Base-by-base conservation (phyloP, 2,888 invertebrate genomes). In the Ferdinandea cuprea region DNA sequence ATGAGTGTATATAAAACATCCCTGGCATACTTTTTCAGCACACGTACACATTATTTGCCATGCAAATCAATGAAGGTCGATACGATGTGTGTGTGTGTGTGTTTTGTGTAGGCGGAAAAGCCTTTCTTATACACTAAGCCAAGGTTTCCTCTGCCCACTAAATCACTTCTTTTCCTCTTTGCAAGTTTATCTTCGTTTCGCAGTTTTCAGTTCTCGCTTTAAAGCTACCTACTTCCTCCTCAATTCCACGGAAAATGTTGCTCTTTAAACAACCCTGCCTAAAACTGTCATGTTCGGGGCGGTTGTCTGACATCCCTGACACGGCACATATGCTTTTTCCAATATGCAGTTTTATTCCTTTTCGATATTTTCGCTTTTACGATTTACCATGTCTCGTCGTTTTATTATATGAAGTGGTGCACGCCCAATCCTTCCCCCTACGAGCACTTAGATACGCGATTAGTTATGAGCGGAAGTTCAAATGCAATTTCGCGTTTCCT, bases 1-100 rank as follows among this genome's bases (percentile, higher is more conserved):
- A 13, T 25, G 48, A 35, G 48, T n/a, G n/a, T n/a, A 30, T n/a
- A 42, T 21, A 44, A 65, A 32, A 58, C 28, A 68, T 80, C 80
- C 80, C 80, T 80, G 80, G 80, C 80, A 80, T 28, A 80, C 63
- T 74, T 80, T 74, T n/a, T 17, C 19, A 42, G 19, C 19, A 40
- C 74, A 80, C 74, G 69, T 74, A 80, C 61, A 80, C 80, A 69
- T 69, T 66, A 74, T 42, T 73, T 46, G 59, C 66, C 46, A 56
- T 80, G 42, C 42, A 74, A 80, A 80, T 80, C 74, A 74, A 80
- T 74, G 80, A 69, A 63, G 74, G 80, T 80, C 74, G 74, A 79
- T 73, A 19, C 11, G 21, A 15, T 28, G 37, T 40, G 58, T 40
- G 15, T 6, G 15, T 40, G 54, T 21, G 30, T 4, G 30, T 30